phyloP scores from a whole-genome alignment of 2,797 vertebrate genomes.

The Microcaecilia unicolor region DNA sequence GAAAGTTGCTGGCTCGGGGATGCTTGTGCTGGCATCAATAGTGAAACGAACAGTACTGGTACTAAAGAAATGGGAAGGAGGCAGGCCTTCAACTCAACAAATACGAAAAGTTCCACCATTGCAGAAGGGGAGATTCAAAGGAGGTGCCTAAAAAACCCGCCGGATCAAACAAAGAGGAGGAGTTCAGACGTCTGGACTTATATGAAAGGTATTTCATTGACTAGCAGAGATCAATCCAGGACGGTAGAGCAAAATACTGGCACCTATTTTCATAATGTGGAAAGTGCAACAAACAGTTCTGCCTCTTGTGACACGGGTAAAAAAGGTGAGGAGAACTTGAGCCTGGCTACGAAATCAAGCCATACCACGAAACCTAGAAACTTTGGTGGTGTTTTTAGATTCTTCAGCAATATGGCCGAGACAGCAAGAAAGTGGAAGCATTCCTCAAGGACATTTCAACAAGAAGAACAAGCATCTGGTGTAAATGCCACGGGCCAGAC shows the following conservation, averaged over 20 bases:
- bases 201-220: constrained; percentile 73
- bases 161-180: constrained; percentile 51
- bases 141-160: constrained; percentile 40
- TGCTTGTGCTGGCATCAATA: constrained; percentile 10
- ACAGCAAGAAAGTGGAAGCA: constrained; percentile 73
- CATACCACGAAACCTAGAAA: constrained; percentile 55
- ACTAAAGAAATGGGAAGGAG: constrained; percentile 49
- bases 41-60: constrained; percentile 16
- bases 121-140: constrained; percentile 51
- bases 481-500: constrained; percentile 34
- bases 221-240: constrained; percentile 58
- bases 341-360: constrained; percentile 38
- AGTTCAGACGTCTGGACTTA: constrained; percentile 80
- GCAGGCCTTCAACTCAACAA: constrained; percentile 52
- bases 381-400: constrained; percentile 71
- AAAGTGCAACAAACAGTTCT: constrained; percentile 59
- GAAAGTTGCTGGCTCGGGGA: constrained; percentile 46
- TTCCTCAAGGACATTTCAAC: constrained; percentile 64
- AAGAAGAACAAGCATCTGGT: constrained; percentile 51
- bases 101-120: constrained; percentile 45
- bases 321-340: constrained; percentile 48
- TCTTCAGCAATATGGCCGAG: constrained; percentile 76
- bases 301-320: constrained; percentile 57
- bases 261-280: constrained; percentile 58
- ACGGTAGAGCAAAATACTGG: constrained; percentile 64